Conservation (phyloP, 35 echinoderm and acorn worm species). For the Diadema setosum region DNA sequence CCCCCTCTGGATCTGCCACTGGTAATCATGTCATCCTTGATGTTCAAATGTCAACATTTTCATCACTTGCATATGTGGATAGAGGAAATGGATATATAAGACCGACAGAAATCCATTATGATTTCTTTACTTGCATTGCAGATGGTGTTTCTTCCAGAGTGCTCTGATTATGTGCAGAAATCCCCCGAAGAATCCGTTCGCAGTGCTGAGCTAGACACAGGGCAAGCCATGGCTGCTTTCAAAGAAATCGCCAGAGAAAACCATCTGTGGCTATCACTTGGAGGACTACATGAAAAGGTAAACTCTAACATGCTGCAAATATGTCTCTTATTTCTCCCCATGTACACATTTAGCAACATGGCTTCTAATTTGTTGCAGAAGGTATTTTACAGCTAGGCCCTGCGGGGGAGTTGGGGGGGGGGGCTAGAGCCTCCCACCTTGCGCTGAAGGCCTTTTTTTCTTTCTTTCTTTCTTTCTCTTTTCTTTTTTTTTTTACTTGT, state of each 20-base stretch:
- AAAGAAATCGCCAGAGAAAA: slow-evolving; percentile 32
- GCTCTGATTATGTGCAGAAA: slow-evolving; percentile 32
- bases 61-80: background rate
- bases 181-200: background rate
- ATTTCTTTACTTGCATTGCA: background rate
- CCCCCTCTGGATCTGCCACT: no score
- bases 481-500: no score
- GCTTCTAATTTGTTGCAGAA: background rate
- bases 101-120: background rate
- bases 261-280: slow-evolving; percentile 57
- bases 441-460: no score
- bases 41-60: background rate
- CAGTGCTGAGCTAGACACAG: slow-evolving; percentile 25
- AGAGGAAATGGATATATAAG: background rate
- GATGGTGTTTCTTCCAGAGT: slow-evolving; percentile 68
- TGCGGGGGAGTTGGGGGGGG: background rate
- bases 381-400: background rate
- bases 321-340: background rate
- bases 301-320: background rate
- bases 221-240: slow-evolving; percentile 8
- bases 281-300: slow-evolving; percentile 67
- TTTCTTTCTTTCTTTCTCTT: no score
- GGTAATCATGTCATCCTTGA: background rate
- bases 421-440: no score
- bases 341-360: background rate